Evolutionary conservation across 2,797 vertebrate genomes (phyloP).

Genomic region (Sebastes matsubarae): DNA sequence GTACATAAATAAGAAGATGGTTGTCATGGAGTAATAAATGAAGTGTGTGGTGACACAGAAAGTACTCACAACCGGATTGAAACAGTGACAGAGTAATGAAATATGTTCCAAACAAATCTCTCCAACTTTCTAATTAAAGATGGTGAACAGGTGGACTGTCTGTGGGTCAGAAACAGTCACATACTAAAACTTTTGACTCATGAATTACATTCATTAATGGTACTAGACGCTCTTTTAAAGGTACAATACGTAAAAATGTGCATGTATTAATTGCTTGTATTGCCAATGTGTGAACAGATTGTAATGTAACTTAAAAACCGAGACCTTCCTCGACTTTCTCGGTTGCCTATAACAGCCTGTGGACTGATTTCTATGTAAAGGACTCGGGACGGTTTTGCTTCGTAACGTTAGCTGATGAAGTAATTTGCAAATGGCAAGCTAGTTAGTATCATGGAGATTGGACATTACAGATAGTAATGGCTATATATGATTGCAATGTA

Average conservation of each 20-base stretch:
- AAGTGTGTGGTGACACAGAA: background rate
- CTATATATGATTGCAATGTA: too few species aligned
- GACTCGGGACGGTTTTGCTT: too few species aligned
- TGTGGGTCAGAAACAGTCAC: background rate
- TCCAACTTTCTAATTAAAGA: background rate
- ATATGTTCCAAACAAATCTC: background rate
- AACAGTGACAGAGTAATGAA: background rate
- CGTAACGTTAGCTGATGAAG: too few species aligned
- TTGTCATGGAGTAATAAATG: constrained; percentile 9
- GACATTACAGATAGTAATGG: too few species aligned
- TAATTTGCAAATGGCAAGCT: too few species aligned
- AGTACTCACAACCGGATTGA: background rate
- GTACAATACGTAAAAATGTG: too few species aligned
- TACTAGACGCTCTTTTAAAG: background rate
- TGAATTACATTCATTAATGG: background rate
- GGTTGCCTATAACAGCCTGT: background rate
- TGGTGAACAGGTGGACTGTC: background rate
- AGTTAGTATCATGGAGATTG: too few species aligned
- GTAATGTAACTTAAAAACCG: background rate
- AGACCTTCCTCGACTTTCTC: background rate
- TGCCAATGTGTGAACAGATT: background rate
- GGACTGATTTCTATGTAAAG: too few species aligned
- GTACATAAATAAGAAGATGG: background rate
- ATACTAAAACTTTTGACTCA: background rate
- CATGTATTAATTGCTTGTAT: background rate